phyloP scores from a whole-genome alignment of 2,888 invertebrate species.

The Oscheius sp. region DNA sequence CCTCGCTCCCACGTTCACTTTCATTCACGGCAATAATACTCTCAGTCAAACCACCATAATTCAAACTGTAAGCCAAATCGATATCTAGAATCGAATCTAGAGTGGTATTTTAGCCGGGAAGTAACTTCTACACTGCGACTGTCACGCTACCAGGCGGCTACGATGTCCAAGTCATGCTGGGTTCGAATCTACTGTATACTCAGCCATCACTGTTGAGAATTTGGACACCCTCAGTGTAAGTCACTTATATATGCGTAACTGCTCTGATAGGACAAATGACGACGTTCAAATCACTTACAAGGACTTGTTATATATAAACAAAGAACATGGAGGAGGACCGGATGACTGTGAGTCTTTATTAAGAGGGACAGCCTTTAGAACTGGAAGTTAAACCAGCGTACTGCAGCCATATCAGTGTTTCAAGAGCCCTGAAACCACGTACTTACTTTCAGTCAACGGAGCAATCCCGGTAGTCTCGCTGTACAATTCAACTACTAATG shows the following conservation, averaged over 20 bases:
- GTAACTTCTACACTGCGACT: neutral
- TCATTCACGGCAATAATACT: neutral
- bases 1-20: no score
- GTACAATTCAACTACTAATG: no score
- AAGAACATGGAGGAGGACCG: neutral
- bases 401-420: no score
- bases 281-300: constrained; percentile 11
- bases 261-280: neutral
- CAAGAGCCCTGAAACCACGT: no score
- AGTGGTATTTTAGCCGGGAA: neutral
- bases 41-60: neutral
- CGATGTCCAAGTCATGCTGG: neutral
- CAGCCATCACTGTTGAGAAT: neutral
- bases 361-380: no score
- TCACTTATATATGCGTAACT: neutral
- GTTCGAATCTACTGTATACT: neutral
- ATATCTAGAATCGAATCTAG: neutral
- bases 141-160: neutral
- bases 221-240: neutral
- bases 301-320: neutral
- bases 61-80: neutral
- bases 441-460: no score
- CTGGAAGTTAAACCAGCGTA: no score
- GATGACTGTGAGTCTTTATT: constrained; percentile 5
- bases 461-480: no score